Base-by-base conservation (phyloP, 2,888 invertebrate genomes). In the Rhodophaea formosa region DNA sequence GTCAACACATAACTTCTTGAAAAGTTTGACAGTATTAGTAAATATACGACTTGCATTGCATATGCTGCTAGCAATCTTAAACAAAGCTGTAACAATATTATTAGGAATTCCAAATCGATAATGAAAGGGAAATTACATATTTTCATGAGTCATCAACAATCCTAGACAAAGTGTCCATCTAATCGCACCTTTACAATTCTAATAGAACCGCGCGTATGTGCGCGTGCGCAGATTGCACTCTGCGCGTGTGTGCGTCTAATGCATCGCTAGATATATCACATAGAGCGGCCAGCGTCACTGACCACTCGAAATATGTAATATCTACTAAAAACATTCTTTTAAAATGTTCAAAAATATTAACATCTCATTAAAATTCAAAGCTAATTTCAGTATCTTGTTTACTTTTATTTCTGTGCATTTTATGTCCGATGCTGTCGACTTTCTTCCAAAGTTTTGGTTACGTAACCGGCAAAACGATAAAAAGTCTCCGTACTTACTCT, bases 241-340 rank as follows among this genome's bases (percentile, higher is more conserved):
- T 54, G 66, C 65, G 70, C 51, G 14, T 72, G 85, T 87, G 84
- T 85, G 87, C 77, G 79, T 87, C 85, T 84, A 87, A 85, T 86
- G 85, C 86, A 82, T 75, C 71, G 77, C 77, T 70, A 72, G 75
- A 78, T 80, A 84, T 83, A 82, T 84, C 75, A 81, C 72, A 84
- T 75, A 80, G 86, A 87, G 88, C 73, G 66, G 65, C 57, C 62
- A 30, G 64, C 65, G 67, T 66, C 60, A 61, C 58, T 54, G 54
- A 29, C 52, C 56, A 30, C 57, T 58, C 43, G 14, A 14, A 30
- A 47, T 10, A 45, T 45, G 14, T 51, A 32, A 14, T 35, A 45
- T 32, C 45, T 59, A 47, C 46, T 47, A 30, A 43, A 44, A 15
- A 44, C 35, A 12, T 8, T 51, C 45, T 55, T 53, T 57, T 39